Evolutionary conservation across 2,888 invertebrate species (phyloP).

Genomic region (Unio pictorum): DNA sequence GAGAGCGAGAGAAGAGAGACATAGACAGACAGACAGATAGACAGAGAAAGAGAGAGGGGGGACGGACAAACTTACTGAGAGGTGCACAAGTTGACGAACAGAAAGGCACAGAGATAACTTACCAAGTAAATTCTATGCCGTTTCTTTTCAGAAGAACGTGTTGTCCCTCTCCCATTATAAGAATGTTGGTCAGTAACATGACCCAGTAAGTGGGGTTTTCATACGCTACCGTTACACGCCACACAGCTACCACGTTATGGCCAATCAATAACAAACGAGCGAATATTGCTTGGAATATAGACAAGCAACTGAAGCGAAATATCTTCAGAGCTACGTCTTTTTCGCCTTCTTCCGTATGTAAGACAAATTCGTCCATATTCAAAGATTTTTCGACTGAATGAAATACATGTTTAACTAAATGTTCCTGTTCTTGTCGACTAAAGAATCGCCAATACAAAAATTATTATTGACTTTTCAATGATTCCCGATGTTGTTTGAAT

Average conservation of each 20-base stretch:
- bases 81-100: slow-evolving; percentile 1
- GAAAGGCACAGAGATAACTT: slow-evolving; percentile 16
- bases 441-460: too few species aligned
- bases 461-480: too few species aligned
- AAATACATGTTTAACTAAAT: too few species aligned
- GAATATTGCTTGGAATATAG: slow-evolving; percentile 23
- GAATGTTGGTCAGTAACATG: slow-evolving; percentile 79
- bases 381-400: too few species aligned
- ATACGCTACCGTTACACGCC: slow-evolving; percentile 85
- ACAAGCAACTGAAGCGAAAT: background rate
- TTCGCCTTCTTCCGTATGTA: background rate
- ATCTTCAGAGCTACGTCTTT: background rate
- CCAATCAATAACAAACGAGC: slow-evolving; percentile 73
- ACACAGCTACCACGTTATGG: slow-evolving; percentile 88
- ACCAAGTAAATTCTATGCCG: slow-evolving; percentile 92
- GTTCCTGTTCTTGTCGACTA: too few species aligned
- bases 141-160: slow-evolving; percentile 90
- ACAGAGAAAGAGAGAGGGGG: background rate
- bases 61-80: background rate
- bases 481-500: too few species aligned
- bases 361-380: too few species aligned
- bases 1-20: slow-evolving; percentile 16
- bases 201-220: slow-evolving; percentile 84
- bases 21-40: slow-evolving; percentile 15
- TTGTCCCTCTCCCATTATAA: slow-evolving; percentile 81